Evolutionary conservation across 2,113 vertebrate species (phyloP), one percentile per base, ranked within the genome.

Genomic region (Tychaedon coryphoeus): DNA sequence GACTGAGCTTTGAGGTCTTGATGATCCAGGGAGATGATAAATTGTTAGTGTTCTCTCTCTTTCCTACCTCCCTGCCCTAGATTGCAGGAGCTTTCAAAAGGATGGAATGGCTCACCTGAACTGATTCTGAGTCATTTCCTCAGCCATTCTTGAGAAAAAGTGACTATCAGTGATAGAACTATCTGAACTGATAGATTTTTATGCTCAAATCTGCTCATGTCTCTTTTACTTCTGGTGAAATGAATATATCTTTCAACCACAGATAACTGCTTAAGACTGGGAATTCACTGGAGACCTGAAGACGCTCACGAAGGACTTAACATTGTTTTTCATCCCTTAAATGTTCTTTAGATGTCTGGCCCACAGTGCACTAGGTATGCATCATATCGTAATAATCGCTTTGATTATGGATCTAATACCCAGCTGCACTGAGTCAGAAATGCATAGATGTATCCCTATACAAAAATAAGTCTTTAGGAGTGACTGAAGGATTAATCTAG

Each of bases 1-100:
- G 72, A 57, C 70, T 80, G 90, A 93, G 40, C 51, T 75, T 85
- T 92, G 88, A 76, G 92, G 95, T 95, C 91, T 67, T 85, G 73
- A 81, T 86, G 73, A 93, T 48, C 65, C 19, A 69, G 38, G 62
- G 61, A 93, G 85, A 10, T 36, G 58, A 78, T 79, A 75, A 78
- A 67, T 25, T 73, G 20, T 47, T 36, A 24, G 10, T 28, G 24
- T 65, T 57, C 47, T 80, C 47, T 74, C 9, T 75, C 19, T 33
- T 67, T 85, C 53, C 28, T 71, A 8, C 2, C 1, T 0, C 5
- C 5, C 19, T 33, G 6, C 14, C 25, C 18, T 36, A 62, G 38
- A n/a, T 8, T 90, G 29, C 22, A 90, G 62, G 60, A 83, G 20
- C 48, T 76, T 88, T 87, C 60, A 18, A 31, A 86, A 69, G 12